Evolutionary conservation across 2,797 vertebrate species (phyloP), one percentile per base, ranked within the genome.

Genomic region (Clarias platycephalus): DNA sequence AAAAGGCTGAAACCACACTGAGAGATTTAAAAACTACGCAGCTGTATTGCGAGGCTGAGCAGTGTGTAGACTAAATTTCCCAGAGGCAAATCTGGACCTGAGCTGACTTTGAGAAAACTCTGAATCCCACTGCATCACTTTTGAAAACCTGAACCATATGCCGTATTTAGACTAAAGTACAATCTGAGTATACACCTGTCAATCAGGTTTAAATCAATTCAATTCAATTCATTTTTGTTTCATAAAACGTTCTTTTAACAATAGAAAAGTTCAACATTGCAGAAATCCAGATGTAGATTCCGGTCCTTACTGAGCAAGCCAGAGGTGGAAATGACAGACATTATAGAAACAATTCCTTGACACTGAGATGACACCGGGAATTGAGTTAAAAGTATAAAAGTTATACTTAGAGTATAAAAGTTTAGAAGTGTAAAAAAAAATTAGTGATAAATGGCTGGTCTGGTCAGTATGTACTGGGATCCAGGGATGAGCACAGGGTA

Each of bases 91-190:
- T 77, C 55, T 77, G 75, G 28, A 60, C 31, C 22, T 60, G 10
- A 37, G 20, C 75, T 76, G 55, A 76, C 18, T 34, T 58, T 13
- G 18, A 76, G 9, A 58, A 76, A 58, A 76, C 16, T 57, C 28
- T 75, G 53, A 76, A 76, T 31, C 53, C 55, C 10, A 77, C 53
- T 58, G 55, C 28, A 77, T 76, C 28, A 58, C 28, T 55, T 76
- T 76, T 28, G 1, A 77, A 77, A 77, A 77, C 10, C 0, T 60
- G 37, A 77, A 77, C 20, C 75, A n/a, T 37, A 60, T 24, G 28
- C 34, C 34, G 22, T 60, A 60, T 77, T 60, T 10, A 37, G 75
- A 3, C 31, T 24, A 77, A 24, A 34, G 5, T 12, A 34, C 49
- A 34, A 53, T 55, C 3, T 55, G 53, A 31, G 72, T 28, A 57